Percentiles rank a stretch among this genome's conserved stretches.
Conservation (phyloP, 2,888 invertebrate species). For the Willowsia nigromaculata region DNA sequence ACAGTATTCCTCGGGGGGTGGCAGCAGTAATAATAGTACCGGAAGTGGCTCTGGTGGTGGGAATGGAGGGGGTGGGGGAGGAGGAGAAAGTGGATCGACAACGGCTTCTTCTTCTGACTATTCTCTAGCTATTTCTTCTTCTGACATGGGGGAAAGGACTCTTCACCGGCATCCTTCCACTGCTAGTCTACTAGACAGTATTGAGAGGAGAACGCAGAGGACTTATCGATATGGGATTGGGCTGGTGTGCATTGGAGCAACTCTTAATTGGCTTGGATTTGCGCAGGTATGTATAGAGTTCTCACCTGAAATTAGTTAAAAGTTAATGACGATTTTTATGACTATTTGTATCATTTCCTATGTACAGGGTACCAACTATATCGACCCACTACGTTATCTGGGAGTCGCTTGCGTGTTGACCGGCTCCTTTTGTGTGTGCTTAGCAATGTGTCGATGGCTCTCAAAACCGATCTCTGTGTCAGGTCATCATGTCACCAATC, state of each 20-base stretch:
- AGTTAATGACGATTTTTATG: too few relatives aligned
- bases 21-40: neutral
- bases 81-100: neutral
- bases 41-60: neutral
- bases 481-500: slow-evolving; percentile 72
- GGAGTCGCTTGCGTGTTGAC: slow-evolving; percentile 88
- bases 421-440: slow-evolving; percentile 87
- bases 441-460: slow-evolving; percentile 88
- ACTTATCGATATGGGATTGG: slow-evolving; percentile 89
- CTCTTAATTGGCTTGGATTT: slow-evolving; percentile 88
- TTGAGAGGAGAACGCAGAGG: slow-evolving; percentile 81
- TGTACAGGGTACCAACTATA: slow-evolving; percentile 83
- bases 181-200: slow-evolving; percentile 75
- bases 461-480: slow-evolving; percentile 79
- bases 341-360: too few relatives aligned
- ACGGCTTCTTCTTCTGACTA: slow-evolving; percentile 41
- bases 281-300: slow-evolving; percentile 83
- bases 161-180: slow-evolving; percentile 64
- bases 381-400: slow-evolving; percentile 86
- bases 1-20: slow-evolving; percentile 27
- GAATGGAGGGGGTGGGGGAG: neutral
- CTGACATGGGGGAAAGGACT: slow-evolving; percentile 33
- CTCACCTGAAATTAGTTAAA: too few relatives aligned
- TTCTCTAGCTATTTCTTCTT: slow-evolving; percentile 49
- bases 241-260: slow-evolving; percentile 86